These are phyloP conservation scores for Scatophagus argus DNA, from an alignment of 2,113 vertebrate species.

Conservation along the genomic window DNA sequence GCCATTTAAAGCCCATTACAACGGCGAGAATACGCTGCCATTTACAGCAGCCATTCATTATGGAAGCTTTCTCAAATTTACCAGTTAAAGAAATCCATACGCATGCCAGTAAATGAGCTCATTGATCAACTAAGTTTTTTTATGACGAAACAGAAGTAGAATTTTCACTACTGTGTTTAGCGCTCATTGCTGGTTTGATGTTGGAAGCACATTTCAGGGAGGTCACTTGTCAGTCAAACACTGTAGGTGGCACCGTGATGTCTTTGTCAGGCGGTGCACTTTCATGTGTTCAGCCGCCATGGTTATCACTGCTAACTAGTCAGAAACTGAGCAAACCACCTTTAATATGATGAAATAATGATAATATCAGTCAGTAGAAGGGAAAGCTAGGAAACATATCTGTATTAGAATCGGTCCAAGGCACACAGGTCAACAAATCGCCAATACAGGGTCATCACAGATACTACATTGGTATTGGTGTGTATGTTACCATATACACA, in stretches of 20 bases:
- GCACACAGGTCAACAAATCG: background rate
- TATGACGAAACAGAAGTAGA: slow-evolving; percentile 5
- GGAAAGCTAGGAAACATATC: background rate
- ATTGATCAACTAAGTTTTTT: slow-evolving; percentile 40
- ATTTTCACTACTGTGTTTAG: slow-evolving; percentile 14
- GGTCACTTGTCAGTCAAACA: slow-evolving; percentile 12
- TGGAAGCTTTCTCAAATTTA: slow-evolving; percentile 24
- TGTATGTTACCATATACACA: background rate
- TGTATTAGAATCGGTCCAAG: background rate
- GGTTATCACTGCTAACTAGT: background rate
- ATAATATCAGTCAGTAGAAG: background rate
- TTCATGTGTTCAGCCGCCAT: too few species aligned
- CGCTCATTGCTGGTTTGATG: background rate
- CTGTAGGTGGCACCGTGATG: background rate
- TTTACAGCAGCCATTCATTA: slow-evolving; percentile 36
- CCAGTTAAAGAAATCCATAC: slow-evolving; percentile 49
- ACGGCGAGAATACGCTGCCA: slow-evolving; percentile 24
- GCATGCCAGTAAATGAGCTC: slow-evolving; percentile 47
- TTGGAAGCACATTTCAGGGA: background rate
- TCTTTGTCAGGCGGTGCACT: background rate
- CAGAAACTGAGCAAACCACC: background rate
- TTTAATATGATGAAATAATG: background rate
- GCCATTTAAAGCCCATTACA: slow-evolving; percentile 77
- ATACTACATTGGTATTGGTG: background rate
- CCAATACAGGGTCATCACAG: background rate